Conservation (phyloP, 2,113 vertebrate species). For the Propithecus coquereli region DNA sequence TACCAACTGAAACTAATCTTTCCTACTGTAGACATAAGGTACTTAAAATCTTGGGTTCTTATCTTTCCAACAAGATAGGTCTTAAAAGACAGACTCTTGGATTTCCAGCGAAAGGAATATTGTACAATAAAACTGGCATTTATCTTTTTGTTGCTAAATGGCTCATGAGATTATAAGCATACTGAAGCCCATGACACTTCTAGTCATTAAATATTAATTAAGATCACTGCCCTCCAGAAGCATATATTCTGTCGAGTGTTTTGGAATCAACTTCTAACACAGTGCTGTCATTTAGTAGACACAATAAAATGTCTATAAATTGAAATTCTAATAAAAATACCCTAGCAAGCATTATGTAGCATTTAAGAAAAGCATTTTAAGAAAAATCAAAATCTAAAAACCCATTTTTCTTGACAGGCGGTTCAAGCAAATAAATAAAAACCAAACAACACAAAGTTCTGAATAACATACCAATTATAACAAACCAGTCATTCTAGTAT, state of each 20-base stretch:
- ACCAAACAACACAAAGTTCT: background rate
- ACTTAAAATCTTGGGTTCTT: background rate
- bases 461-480: background rate
- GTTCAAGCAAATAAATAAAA: background rate
- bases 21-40: background rate
- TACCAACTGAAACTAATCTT: background rate
- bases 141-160: background rate
- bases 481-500: background rate
- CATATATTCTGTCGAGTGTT: background rate
- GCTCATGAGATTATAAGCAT: background rate
- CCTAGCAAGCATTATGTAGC: background rate
- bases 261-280: background rate
- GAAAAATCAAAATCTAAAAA: slow-evolving; percentile 29
- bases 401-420: background rate
- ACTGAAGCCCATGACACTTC: background rate
- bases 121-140: background rate
- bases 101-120: background rate
- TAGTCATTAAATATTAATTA: background rate
- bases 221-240: background rate
- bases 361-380: slow-evolving; percentile 2
- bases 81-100: background rate
- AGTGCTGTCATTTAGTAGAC: background rate
- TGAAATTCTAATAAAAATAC: slow-evolving; percentile 1
- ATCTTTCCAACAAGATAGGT: background rate
- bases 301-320: background rate